These are phyloP conservation scores for Erythrolamprus reginae DNA, from an alignment of 2,113 vertebrate species.

Conservation along the genomic window DNA sequence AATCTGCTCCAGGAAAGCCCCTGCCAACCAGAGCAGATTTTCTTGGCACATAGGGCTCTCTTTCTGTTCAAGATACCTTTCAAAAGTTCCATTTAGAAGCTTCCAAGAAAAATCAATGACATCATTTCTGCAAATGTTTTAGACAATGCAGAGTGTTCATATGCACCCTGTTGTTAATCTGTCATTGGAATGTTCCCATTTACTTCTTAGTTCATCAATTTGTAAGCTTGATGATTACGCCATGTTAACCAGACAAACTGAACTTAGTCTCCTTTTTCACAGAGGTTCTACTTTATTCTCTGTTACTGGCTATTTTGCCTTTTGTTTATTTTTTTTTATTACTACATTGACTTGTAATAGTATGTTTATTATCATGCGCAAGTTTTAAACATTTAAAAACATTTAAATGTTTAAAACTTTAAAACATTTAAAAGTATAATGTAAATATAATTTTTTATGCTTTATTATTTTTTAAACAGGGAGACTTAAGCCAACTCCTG, in stretches of 20 bases:
- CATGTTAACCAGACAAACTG: not conserved
- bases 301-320: not conserved
- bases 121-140: not conserved
- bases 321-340: not conserved
- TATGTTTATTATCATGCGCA: not conserved
- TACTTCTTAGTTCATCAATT: not conserved
- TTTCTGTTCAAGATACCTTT: not conserved
- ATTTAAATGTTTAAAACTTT: not conserved
- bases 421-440: not conserved
- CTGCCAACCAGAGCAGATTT: not conserved
- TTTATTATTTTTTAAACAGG: conserved; percentile 61
- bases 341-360: not conserved
- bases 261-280: not conserved
- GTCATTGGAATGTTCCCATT: not conserved
- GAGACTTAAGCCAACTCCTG: conserved; percentile 69
- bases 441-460: not conserved
- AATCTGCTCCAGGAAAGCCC: not conserved
- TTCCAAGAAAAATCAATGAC: not conserved
- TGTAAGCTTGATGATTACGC: not conserved
- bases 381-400: not conserved
- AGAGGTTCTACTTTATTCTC: not conserved
- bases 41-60: not conserved
- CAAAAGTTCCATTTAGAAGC: not conserved
- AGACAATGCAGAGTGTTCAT: not conserved
- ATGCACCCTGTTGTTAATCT: not conserved